A percentile compares a stretch with the other conserved stretches of the same genome.
Conservation (phyloP, 2,113 vertebrate species). For the Aspidoscelis tigris region DNA sequence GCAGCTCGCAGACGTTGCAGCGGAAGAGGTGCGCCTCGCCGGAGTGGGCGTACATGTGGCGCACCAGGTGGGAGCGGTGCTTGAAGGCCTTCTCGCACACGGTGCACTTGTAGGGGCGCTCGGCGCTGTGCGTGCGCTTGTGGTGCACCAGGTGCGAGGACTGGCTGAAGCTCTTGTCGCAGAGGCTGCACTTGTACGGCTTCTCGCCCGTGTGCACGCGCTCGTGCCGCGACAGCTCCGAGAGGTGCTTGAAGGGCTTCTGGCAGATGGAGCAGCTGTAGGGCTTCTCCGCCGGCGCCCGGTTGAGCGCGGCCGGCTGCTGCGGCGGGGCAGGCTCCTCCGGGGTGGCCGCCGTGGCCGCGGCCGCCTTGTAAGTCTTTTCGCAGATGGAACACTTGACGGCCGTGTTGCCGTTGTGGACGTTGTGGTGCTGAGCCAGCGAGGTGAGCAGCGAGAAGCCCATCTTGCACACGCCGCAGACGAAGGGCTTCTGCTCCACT, state of each 20-base stretch:
- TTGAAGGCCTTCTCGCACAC: conserved; percentile 98
- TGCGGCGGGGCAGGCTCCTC: conserved; percentile 66
- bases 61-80: conserved; percentile 96
- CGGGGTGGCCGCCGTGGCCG: conserved; percentile 58
- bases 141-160: conserved; percentile 96
- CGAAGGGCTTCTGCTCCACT: conserved; percentile 97
- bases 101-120: conserved; percentile 94
- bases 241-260: conserved; percentile 96
- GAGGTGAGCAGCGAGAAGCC: conserved; percentile 97
- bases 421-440: conserved; percentile 91
- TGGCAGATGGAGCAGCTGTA: conserved; percentile 96
- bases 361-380: conserved; percentile 90
- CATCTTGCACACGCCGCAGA: conserved; percentile 97
- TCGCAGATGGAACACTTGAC: conserved; percentile 98
- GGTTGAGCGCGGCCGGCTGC: conserved; percentile 57
- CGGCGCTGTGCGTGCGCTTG: conserved; percentile 95
- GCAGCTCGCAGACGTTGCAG: conserved; percentile 93
- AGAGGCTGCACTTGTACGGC: conserved; percentile 95
- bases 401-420: conserved; percentile 87
- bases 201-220: conserved; percentile 96
- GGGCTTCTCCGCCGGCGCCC: conserved; percentile 84
- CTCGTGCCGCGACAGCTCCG: conserved; percentile 92
- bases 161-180: conserved; percentile 98
- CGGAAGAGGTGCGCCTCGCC: conserved; percentile 94
- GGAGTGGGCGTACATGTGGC: conserved; percentile 97